phyloP scores from a whole-genome alignment of 2,797 vertebrate species.

The Schizothorax lantsangensis region DNA sequence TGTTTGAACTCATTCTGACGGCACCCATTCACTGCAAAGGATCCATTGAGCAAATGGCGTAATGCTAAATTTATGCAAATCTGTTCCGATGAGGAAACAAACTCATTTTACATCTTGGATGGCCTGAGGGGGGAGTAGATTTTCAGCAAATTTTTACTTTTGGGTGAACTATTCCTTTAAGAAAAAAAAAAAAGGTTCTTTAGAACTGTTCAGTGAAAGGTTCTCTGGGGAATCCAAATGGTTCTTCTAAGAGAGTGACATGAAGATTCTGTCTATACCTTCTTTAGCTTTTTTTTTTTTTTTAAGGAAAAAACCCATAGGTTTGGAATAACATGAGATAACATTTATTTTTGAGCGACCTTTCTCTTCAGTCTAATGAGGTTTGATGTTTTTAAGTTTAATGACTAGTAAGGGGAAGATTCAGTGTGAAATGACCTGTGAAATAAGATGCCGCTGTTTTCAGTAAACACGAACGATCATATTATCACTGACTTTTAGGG shows the following conservation, averaged over 20 bases:
- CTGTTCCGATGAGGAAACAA: neutral
- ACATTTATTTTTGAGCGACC: neutral
- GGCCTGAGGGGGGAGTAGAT: neutral
- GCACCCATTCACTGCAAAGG: neutral
- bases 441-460: slow-evolving; percentile 36
- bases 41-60: neutral
- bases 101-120: neutral
- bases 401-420: slow-evolving; percentile 16
- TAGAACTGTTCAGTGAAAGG: neutral
- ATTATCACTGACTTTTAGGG: slow-evolving; percentile 3
- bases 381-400: slow-evolving; percentile 22
- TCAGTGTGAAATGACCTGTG: slow-evolving; percentile 35
- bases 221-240: neutral
- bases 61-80: neutral
- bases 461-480: slow-evolving; percentile 17
- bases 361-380: slow-evolving; percentile 18
- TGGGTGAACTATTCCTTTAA: neutral
- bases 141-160: neutral
- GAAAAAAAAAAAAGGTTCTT: neutral
- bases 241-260: neutral
- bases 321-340: neutral
- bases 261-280: neutral
- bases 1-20: neutral
- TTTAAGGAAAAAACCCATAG: neutral
- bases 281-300: neutral